Conservation (phyloP, 2,888 invertebrate genomes). For the Panzeria rudis region DNA sequence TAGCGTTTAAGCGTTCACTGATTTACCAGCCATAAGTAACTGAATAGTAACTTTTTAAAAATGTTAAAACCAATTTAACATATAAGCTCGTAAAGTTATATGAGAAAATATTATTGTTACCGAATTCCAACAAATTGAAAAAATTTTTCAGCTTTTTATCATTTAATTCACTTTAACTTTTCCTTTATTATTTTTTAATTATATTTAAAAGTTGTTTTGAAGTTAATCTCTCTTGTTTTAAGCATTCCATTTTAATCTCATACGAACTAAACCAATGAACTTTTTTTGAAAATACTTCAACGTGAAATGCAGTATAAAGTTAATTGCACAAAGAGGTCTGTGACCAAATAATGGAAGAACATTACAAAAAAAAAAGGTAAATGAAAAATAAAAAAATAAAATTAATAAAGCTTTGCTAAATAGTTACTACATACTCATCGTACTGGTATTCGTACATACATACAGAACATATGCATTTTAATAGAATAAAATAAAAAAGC, state of each 20-base stretch:
- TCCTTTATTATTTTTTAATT: conserved; percentile 13
- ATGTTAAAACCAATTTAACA: too few relatives aligned
- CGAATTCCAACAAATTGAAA: not conserved
- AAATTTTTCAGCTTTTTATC: not conserved
- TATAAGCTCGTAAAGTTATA: too few relatives aligned
- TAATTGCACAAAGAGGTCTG: conserved; percentile 66
- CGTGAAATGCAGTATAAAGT: conserved; percentile 47
- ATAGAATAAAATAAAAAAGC: conserved; percentile 10
- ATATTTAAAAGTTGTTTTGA: not conserved
- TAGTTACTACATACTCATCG: not conserved
- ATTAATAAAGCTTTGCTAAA: conserved; percentile 11
- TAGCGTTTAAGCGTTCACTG: too few relatives aligned
- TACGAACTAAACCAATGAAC: conserved; percentile 28
- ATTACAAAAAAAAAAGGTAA: conserved; percentile 20
- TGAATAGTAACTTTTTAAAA: too few relatives aligned
- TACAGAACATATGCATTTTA: not conserved
- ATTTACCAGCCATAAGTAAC: too few relatives aligned
- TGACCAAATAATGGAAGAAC: conserved; percentile 57
- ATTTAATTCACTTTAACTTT: conserved; percentile 1
- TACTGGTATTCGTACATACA: not conserved
- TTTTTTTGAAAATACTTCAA: conserved; percentile 38
- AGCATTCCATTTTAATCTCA: conserved; percentile 43
- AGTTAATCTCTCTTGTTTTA: not conserved
- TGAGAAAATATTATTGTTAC: not conserved
- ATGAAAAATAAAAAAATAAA: conserved; percentile 21